phyloP scores from a whole-genome alignment of 2,113 vertebrate genomes.

The Daboia siamensis region DNA sequence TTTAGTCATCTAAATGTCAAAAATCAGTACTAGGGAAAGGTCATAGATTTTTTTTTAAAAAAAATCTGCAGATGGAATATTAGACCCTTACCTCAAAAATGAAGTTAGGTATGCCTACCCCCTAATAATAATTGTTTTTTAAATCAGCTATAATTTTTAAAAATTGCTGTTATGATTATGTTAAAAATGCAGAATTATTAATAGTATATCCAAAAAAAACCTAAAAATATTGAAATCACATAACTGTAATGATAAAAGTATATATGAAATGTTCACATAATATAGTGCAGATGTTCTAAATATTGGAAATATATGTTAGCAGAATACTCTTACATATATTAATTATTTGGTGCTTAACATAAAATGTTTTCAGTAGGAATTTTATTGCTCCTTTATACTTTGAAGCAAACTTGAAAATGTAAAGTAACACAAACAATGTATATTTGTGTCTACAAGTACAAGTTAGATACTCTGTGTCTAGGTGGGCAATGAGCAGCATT shows the following conservation, averaged over 20 bases:
- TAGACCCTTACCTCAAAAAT: neutral
- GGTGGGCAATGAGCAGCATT: neutral
- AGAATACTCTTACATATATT: neutral
- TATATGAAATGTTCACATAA: neutral
- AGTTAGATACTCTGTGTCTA: neutral
- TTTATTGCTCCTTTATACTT: neutral
- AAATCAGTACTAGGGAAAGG: neutral
- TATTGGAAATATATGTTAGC: neutral
- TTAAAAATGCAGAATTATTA: neutral
- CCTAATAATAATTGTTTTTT: neutral
- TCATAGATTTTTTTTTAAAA: neutral
- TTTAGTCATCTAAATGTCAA: neutral
- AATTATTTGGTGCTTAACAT: neutral
- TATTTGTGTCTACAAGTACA: neutral
- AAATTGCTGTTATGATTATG: neutral
- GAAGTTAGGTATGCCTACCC: neutral
- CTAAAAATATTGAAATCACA: neutral
- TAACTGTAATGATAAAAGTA: neutral
- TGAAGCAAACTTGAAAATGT: neutral
- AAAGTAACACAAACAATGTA: neutral
- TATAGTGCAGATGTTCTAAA: neutral
- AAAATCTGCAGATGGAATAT: neutral
- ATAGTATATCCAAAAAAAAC: neutral
- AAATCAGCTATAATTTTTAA: neutral
- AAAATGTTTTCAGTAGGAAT: neutral